phyloP scores from a whole-genome alignment of 37 sponge, comb jelly and placozoan genomes.

The Spongilla lacustris region DNA sequence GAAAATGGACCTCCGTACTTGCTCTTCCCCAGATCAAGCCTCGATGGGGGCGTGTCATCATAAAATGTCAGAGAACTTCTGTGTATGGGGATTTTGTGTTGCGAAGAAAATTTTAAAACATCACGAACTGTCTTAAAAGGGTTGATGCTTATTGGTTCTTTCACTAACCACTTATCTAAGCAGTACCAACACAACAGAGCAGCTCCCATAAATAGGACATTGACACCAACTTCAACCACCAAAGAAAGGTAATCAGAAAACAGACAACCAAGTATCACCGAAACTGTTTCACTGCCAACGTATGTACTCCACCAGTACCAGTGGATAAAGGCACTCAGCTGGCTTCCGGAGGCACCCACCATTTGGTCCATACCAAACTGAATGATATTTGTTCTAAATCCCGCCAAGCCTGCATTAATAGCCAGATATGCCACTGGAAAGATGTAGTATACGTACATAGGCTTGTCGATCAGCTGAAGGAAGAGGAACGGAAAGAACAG shows the following conservation, averaged over 20 bases:
- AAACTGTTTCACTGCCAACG: not conserved
- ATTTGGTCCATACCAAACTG: conserved; percentile 22
- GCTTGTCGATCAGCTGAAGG: not conserved
- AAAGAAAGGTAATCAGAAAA: not conserved
- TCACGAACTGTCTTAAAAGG: conserved; percentile 13
- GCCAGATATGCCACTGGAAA: not conserved
- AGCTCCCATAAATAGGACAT: not conserved
- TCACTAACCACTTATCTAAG: not conserved
- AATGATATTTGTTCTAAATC: conserved; percentile 17
- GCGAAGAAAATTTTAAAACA: conserved; percentile 8
- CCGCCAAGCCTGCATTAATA: conserved; percentile 2
- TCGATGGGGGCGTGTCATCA: conserved; percentile 12
- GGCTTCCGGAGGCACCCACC: not conserved
- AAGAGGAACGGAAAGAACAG: not conserved
- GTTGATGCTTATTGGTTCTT: conserved; percentile 8
- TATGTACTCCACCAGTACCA: conserved; percentile 11
- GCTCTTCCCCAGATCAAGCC: conserved; percentile 28
- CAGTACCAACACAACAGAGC: not conserved
- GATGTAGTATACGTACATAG: not conserved
- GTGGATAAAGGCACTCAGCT: conserved; percentile 26
- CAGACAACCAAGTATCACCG: not conserved
- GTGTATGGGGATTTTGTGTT: conserved; percentile 17
- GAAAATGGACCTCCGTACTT: conserved; percentile 40
- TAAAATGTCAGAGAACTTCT: conserved; percentile 27
- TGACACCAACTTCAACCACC: not conserved